These are phyloP conservation scores for Austrolebias charrua DNA, from an alignment of 2,797 vertebrate species.

Conservation along the genomic window DNA sequence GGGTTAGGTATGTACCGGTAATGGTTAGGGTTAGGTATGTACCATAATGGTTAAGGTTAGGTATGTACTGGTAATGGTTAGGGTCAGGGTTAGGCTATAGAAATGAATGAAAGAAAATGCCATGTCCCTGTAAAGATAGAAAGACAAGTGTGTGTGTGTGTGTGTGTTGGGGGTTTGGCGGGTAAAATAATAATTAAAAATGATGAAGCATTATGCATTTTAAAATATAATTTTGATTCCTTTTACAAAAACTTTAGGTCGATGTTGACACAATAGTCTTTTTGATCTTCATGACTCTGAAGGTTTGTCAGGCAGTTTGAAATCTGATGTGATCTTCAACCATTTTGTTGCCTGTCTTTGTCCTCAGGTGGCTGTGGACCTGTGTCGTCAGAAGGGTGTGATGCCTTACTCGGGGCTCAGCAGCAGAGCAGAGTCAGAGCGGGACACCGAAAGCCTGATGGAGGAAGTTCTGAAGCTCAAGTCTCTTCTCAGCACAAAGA, in stretches of 20 bases:
- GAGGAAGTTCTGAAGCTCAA: conserved; percentile 88
- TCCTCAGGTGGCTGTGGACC: conserved; percentile 80
- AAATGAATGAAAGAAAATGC: no score
- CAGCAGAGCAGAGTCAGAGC: conserved; percentile 74
- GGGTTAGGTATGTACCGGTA: no score
- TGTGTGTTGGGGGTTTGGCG: no score
- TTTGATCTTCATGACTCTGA: no score
- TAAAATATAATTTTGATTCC: neutral
- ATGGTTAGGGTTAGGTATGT: no score
- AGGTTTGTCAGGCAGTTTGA: neutral
- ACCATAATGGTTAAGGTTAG: no score
- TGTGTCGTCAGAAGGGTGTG: conserved; percentile 80
- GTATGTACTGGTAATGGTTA: no score
- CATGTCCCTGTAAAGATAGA: no score
- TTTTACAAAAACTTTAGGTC: neutral
- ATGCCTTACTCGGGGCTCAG: conserved; percentile 73
- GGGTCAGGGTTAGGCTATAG: no score
- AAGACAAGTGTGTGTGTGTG: no score
- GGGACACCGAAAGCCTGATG: conserved; percentile 82
- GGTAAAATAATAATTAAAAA: no score
- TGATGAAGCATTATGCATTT: neutral
- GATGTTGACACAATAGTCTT: neutral
- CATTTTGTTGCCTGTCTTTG: neutral
- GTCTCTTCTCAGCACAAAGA: conserved; percentile 88
- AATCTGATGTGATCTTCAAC: neutral